A percentile compares a stretch with the other conserved stretches of the same genome.
Conservation (phyloP, 23 tunicate species). For the Oikopleura dioica region DNA sequence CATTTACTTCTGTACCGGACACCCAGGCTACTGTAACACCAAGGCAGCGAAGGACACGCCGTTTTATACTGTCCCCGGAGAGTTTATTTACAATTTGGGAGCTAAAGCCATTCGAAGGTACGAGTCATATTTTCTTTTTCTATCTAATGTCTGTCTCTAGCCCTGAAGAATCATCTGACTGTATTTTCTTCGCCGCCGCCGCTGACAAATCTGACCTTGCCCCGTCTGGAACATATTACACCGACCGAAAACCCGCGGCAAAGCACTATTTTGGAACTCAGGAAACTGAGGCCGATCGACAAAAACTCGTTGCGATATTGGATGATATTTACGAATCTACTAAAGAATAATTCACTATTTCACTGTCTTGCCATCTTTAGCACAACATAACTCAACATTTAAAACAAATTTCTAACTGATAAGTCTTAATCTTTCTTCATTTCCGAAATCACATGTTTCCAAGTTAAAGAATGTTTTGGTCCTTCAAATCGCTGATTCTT, state of each 20-base stretch:
- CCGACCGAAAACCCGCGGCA: slow-evolving; percentile 17
- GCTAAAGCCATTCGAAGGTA: not conserved
- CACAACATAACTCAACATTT: too few relatives aligned
- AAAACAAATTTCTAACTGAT: too few relatives aligned
- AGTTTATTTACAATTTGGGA: slow-evolving; percentile 29
- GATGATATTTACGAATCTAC: too few relatives aligned
- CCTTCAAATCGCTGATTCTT: too few relatives aligned
- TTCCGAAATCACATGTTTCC: too few relatives aligned
- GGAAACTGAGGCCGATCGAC: not conserved
- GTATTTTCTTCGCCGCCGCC: not conserved
- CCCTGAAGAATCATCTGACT: not conserved
- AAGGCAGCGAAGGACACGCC: slow-evolving; percentile 52
- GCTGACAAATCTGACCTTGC: not conserved
- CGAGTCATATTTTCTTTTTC: too few relatives aligned
- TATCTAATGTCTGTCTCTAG: too few relatives aligned
- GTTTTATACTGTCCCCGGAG: slow-evolving; percentile 41
- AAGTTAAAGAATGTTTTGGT: too few relatives aligned
- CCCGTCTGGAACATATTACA: not conserved
- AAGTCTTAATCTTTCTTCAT: too few relatives aligned
- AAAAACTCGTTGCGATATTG: not conserved
- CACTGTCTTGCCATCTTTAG: too few relatives aligned
- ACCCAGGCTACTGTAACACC: slow-evolving; percentile 92
- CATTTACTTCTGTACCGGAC: slow-evolving; percentile 50
- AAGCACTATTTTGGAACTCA: too few relatives aligned
- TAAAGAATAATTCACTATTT: too few relatives aligned